Evolutionary conservation across 2,797 vertebrate species (phyloP).

Genomic region (Microhierax caerulescens): DNA sequence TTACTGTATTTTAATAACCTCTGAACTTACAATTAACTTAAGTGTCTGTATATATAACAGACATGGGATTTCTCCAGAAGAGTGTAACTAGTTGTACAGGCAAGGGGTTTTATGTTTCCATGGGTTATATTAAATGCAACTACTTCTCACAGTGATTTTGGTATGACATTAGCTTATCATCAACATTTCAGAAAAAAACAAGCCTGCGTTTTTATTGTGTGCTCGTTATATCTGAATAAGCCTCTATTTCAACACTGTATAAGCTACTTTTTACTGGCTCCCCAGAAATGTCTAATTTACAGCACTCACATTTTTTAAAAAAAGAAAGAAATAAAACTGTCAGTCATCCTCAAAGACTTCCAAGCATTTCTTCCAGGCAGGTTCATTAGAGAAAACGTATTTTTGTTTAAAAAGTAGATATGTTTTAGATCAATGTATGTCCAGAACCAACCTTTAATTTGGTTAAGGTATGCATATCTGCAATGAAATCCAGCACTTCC

Average conservation of each 20-base stretch:
- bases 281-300: not conserved
- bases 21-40: not conserved
- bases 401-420: not conserved
- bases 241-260: not conserved
- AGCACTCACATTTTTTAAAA: not conserved
- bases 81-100: not conserved
- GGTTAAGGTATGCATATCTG: constrained; percentile 98
- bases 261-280: not conserved
- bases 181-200: not conserved
- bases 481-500: constrained; percentile 97
- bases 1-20: not conserved
- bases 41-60: not conserved
- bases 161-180: not conserved
- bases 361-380: not conserved
- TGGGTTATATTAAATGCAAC: not conserved
- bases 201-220: not conserved
- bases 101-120: not conserved
- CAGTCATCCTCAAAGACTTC: not conserved
- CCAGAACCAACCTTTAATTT: constrained; percentile 89
- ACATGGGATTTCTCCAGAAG: not conserved
- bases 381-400: not conserved
- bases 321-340: not conserved
- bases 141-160: not conserved
- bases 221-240: not conserved
- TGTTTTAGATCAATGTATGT: not conserved